These are phyloP conservation scores for Pantala flavescens DNA, from an alignment of 1,140 invertebrate genomes.

Conservation along the genomic window DNA sequence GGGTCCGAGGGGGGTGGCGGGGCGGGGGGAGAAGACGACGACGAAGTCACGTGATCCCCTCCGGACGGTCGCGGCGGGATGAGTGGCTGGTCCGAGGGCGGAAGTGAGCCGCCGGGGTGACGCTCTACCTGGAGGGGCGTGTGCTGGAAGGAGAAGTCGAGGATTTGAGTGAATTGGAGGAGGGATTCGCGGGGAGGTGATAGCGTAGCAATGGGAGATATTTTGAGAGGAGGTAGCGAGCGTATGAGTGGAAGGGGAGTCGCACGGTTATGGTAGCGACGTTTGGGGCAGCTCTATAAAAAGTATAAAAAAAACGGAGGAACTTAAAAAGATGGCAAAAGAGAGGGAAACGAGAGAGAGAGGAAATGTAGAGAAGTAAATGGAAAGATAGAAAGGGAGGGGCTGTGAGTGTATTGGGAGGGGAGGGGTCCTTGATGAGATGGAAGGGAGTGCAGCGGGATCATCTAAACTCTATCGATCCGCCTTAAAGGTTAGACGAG, in stretches of 20 bases:
- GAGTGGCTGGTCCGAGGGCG: background rate
- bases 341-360: background rate
- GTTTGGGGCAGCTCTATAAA: background rate
- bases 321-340: conserved; percentile 10
- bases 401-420: background rate
- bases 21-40: too few species aligned
- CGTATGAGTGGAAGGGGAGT: background rate
- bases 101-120: background rate
- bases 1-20: too few species aligned
- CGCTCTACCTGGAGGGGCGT: background rate
- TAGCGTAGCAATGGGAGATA: background rate
- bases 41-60: too few species aligned
- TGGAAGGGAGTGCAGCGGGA: background rate
- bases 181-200: background rate
- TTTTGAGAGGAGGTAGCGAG: background rate
- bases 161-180: background rate
- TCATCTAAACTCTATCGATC: background rate
- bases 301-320: background rate
- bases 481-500: too few species aligned
- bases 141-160: background rate
- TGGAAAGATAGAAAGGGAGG: background rate
- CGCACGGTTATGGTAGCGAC: background rate
- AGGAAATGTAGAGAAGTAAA: background rate
- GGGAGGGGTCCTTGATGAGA: background rate
- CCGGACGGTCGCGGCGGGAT: too few species aligned